Percentiles rank a stretch among this genome's conserved stretches.
phyloP scores from a whole-genome alignment of 2,888 invertebrate species.

The Zaprionus lineosus region DNA sequence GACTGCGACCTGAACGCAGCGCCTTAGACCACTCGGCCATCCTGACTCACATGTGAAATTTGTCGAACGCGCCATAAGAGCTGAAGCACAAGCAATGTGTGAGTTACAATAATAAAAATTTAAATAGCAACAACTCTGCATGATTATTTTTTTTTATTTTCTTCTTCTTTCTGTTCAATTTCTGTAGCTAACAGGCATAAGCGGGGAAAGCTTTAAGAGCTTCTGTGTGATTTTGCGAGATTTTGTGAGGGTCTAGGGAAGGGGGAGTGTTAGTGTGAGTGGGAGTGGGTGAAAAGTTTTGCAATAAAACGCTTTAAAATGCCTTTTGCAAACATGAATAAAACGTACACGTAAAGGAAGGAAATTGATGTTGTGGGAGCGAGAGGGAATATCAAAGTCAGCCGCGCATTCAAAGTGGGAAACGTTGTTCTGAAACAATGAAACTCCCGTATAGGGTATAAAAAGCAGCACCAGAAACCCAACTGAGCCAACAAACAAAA shows the following conservation, averaged over 20 bases:
- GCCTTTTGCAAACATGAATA: slow-evolving; percentile 8
- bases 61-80: slow-evolving; percentile 5
- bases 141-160: too few relatives aligned
- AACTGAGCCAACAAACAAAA: slow-evolving; percentile 45
- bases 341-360: not conserved
- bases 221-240: too few relatives aligned
- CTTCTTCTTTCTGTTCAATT: too few relatives aligned
- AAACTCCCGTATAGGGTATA: slow-evolving; percentile 38
- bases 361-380: too few relatives aligned
- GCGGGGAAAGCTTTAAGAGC: not conserved
- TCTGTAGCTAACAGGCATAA: not conserved
- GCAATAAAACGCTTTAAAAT: slow-evolving; percentile 17
- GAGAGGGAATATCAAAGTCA: slow-evolving; percentile 69
- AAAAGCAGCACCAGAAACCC: slow-evolving; percentile 16
- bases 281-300: too few relatives aligned
- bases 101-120: not conserved
- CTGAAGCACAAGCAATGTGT: slow-evolving; percentile 2
- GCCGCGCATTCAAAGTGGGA: slow-evolving; percentile 59
- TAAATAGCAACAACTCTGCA: too few relatives aligned
- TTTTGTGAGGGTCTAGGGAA: too few relatives aligned
- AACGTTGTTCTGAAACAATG: slow-evolving; percentile 76
- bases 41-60: slow-evolving; percentile 8
- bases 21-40: slow-evolving; percentile 63
- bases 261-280: too few relatives aligned
- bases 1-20: slow-evolving; percentile 64